Evolutionary conservation across 37 sponge, comb jelly and placozoan genomes (phyloP).

Genomic region (Aplysina aerophoba): DNA sequence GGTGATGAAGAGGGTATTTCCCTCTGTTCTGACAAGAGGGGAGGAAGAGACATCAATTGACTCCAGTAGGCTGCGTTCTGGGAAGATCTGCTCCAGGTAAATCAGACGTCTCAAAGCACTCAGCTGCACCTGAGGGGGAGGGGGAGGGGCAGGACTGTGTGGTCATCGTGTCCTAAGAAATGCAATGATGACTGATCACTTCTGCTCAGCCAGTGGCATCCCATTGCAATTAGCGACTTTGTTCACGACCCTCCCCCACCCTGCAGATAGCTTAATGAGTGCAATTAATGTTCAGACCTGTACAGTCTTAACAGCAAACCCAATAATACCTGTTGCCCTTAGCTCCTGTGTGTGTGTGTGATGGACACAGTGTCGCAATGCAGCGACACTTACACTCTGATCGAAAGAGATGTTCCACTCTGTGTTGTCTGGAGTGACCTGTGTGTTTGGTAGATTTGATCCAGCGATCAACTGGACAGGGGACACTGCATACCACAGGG

Average conservation of each 20-base stretch:
- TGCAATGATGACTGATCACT: no score
- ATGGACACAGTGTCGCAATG: no score
- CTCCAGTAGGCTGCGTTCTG: neutral
- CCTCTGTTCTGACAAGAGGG: neutral
- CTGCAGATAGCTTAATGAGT: no score
- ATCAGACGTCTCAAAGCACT: slow-evolving; percentile 15
- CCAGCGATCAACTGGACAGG: neutral
- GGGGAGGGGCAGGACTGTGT: neutral
- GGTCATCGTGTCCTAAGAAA: no score
- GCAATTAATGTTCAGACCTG: no score
- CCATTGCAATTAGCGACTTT: no score
- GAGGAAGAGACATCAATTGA: slow-evolving; percentile 19
- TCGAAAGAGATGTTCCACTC: slow-evolving; percentile 21
- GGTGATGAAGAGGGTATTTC: slow-evolving; percentile 14
- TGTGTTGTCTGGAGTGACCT: slow-evolving; percentile 18
- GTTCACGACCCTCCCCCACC: no score
- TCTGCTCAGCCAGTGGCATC: no score
- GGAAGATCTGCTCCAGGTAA: neutral
- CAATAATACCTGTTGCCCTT: no score
- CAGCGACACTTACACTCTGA: neutral
- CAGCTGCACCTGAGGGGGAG: slow-evolving; percentile 16
- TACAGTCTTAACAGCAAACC: no score
- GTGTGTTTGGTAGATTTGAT: slow-evolving; percentile 1
- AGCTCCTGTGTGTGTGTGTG: no score
- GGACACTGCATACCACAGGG: neutral